Percentiles rank a stretch among this genome's conserved stretches.
phyloP scores from a whole-genome alignment of 2,888 invertebrate genomes.

The Oscheius myriophilus region DNA sequence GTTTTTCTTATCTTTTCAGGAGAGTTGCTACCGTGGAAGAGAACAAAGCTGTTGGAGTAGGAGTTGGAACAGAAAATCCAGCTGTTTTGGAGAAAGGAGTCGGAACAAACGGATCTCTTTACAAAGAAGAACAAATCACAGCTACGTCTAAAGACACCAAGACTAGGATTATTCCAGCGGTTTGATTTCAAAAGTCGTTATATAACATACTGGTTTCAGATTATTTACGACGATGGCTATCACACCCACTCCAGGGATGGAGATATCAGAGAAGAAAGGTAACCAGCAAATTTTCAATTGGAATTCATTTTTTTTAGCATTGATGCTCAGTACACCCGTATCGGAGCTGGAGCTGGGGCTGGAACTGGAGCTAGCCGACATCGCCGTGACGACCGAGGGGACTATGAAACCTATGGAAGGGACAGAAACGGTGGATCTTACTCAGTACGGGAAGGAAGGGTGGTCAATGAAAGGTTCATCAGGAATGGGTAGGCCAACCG shows the following conservation, averaged over 20 bases:
- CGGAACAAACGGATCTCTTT: slow-evolving; percentile 20
- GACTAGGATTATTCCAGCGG: slow-evolving; percentile 25
- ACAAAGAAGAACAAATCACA: background rate
- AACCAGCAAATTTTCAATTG: background rate
- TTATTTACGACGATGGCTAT: slow-evolving; percentile 15
- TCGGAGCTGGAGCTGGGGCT: background rate
- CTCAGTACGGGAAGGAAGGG: slow-evolving; percentile 44
- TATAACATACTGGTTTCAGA: background rate
- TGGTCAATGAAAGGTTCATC: slow-evolving; percentile 40
- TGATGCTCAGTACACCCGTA: slow-evolving; percentile 14
- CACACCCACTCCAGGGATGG: background rate
- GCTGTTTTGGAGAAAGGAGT: slow-evolving; percentile 17
- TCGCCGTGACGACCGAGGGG: slow-evolving; percentile 4
- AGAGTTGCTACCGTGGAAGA: slow-evolving; percentile 25
- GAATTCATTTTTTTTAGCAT: slow-evolving; percentile 5
- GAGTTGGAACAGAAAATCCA: slow-evolving; percentile 10
- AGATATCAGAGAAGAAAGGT: slow-evolving; percentile 7
- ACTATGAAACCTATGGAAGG: slow-evolving; percentile 18
- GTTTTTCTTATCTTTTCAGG: slow-evolving; percentile 6
- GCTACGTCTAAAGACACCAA: background rate
- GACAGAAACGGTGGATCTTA: slow-evolving; percentile 35
- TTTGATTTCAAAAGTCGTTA: background rate
- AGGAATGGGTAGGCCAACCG: slow-evolving; percentile 21
- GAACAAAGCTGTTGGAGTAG: slow-evolving; percentile 17
- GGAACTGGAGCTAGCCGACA: background rate